Base-by-base conservation (phyloP, 2,797 vertebrate genomes). In the Clangula hyemalis region DNA sequence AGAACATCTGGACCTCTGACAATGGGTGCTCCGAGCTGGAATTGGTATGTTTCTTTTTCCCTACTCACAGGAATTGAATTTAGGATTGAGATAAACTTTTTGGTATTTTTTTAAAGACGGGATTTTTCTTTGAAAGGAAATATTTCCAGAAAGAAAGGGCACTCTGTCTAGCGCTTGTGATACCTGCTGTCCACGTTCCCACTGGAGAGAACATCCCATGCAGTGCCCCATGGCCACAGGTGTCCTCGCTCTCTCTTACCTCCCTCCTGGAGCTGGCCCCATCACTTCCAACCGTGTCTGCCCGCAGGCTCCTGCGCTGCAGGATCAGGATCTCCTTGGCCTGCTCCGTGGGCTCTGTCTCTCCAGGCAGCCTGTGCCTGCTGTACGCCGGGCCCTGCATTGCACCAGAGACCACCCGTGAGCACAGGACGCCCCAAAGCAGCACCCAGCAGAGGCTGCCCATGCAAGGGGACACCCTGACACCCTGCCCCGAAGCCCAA, bases 341-440 rank as follows among this genome's bases (percentile, higher is more conserved):
- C 0, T 79, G 90, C 64, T 97, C 94, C 6, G 28, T 15, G 0
- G 77, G 73, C 64, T 91, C 93, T 0, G 87, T 70, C 47, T 98
- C 98, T 54, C 98, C 97, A 2, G 98, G 98, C 75, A 99, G 96
- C 7, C 97, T 98, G 94, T 99, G 98, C 92, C 98, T 98, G 96
- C 97, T 99, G 97, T 99, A 99, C 0, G 98, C 97, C 1, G 98
- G 98, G 4, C 96, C 98, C 97, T 99, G 98, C 90, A 4, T 20
- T 8, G 17, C 58, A 78, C n/a, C 74, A 54, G 41, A 11, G 19
- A 75, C 9, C 4, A 0, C 13, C 13, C 5, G 64, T 65, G 39
- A 65, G 62, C 62, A 16, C 5, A 19, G 62, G 39, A 64, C 19
- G 28, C 27, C 39, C 21, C 10, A 3, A 13, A 32, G 13, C 19